These are phyloP conservation scores for Andrena hattorfiana DNA, from an alignment of 2,888 invertebrate species.

Conservation along the genomic window DNA sequence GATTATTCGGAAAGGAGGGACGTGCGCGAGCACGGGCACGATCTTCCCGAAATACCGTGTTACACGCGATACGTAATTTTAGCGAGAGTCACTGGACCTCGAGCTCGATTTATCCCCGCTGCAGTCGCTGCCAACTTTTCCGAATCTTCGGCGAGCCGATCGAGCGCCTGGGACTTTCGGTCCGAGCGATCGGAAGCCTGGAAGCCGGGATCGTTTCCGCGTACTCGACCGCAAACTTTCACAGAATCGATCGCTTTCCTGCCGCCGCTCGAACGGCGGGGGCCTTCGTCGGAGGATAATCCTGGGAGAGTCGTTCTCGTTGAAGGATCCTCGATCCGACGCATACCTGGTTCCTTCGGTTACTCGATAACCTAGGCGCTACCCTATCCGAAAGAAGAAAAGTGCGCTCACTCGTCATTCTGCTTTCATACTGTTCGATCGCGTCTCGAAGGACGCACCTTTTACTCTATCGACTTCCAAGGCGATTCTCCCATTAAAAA, in stretches of 20 bases:
- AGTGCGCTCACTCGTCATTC: too few relatives aligned
- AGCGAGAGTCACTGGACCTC: conserved; percentile 48
- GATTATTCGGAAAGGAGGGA: neutral
- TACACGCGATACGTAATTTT: conserved; percentile 51
- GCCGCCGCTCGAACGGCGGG: neutral
- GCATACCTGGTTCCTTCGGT: neutral
- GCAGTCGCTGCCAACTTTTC: conserved; percentile 35
- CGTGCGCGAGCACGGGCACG: neutral
- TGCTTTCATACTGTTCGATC: too few relatives aligned
- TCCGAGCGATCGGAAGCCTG: too few relatives aligned
- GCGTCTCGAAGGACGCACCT: too few relatives aligned
- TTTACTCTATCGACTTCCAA: too few relatives aligned
- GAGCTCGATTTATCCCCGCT: conserved; percentile 34
- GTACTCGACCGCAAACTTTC: neutral
- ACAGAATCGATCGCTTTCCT: neutral
- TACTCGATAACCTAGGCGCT: neutral
- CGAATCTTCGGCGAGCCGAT: conserved; percentile 5
- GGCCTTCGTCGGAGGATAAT: conserved; percentile 14
- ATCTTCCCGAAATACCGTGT: conserved; percentile 46
- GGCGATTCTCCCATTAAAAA: too few relatives aligned
- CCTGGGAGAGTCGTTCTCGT: neutral
- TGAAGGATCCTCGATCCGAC: neutral
- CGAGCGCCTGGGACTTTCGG: neutral
- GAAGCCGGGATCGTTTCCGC: neutral
- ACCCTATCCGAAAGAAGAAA: too few relatives aligned